A percentile compares a stretch with the other conserved stretches of the same genome.
Conservation (phyloP, 1,140 invertebrate genomes). For the Trichonephila clavata region DNA sequence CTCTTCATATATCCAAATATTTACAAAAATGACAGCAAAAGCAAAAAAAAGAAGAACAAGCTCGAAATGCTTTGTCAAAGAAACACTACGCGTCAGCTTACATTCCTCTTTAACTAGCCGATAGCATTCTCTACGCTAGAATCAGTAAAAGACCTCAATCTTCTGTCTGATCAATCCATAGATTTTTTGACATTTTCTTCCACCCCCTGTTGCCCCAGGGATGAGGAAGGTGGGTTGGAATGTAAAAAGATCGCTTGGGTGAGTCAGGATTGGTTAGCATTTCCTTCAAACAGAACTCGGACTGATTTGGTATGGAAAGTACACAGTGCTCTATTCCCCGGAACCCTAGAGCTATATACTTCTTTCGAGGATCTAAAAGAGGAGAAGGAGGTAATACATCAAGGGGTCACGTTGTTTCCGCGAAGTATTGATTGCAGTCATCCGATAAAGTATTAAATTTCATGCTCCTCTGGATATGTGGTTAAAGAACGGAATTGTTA, state of each 20-base stretch:
- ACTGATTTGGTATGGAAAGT: conserved; percentile 66
- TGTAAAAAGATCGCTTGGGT: background rate
- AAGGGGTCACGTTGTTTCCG: background rate
- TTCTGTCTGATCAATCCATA: conserved; percentile 53
- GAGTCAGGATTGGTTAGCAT: background rate
- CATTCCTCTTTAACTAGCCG: conserved; percentile 32
- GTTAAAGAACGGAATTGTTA: background rate
- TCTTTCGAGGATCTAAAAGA: background rate
- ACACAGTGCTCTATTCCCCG: background rate
- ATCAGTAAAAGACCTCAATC: conserved; percentile 27
- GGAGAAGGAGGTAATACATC: background rate
- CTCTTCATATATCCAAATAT: background rate
- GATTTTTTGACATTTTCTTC: conserved; percentile 49
- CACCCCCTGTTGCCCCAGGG: background rate
- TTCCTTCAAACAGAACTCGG: conserved; percentile 31
- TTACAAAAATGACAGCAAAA: background rate
- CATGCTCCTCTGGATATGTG: background rate
- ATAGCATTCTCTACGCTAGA: conserved; percentile 29
- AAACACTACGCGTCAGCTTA: background rate
- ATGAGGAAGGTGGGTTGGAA: conserved; percentile 21
- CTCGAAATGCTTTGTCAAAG: background rate
- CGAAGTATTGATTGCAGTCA: conserved; percentile 21
- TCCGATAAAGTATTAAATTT: conserved; percentile 27
- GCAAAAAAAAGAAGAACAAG: background rate
- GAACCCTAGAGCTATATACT: conserved; percentile 12